Evolutionary conservation across 2,113 vertebrate species (phyloP).

Genomic region (Neoarius graeffei): DNA sequence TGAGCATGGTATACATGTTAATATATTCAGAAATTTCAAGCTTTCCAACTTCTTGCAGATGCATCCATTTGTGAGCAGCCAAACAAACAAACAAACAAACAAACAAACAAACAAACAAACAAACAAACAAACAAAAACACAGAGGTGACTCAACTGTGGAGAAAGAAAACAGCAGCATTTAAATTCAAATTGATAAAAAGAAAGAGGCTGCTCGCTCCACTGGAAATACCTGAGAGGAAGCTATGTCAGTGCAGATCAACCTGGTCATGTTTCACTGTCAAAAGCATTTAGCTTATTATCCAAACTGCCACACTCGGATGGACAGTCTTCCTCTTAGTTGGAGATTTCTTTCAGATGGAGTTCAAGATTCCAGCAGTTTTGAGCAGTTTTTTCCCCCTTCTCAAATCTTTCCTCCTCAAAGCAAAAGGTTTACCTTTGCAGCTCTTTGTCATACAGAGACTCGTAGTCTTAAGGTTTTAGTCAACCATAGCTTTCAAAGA

Average conservation of each 20-base stretch:
- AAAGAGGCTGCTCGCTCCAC: neutral
- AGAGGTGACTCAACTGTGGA: slow-evolving; percentile 2
- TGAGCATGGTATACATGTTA: neutral
- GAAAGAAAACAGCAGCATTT: neutral
- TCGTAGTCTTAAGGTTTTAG: too few species aligned
- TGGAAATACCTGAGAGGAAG: slow-evolving; percentile 9
- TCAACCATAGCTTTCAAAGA: too few species aligned
- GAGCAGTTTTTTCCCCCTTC: neutral
- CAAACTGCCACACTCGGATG: slow-evolving; percentile 15
- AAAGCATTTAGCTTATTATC: slow-evolving; percentile 20
- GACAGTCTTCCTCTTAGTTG: neutral
- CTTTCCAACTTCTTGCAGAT: neutral
- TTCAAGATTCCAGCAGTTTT: neutral
- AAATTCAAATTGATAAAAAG: slow-evolving; percentile 5
- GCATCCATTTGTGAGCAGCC: neutral
- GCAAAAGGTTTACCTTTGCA: neutral
- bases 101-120: neutral
- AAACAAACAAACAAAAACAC: neutral
- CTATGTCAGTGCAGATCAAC: slow-evolving; percentile 16
- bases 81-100: neutral
- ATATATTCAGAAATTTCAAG: neutral
- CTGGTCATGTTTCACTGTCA: slow-evolving; percentile 7
- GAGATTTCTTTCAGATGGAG: slow-evolving; percentile 22
- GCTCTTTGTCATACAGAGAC: slow-evolving; percentile 2
- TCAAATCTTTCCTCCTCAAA: neutral